A percentile compares a stretch with the other conserved stretches of the same genome.
Evolutionary conservation across 2,113 vertebrate genomes (phyloP).

Genomic region (Solea solea): DNA sequence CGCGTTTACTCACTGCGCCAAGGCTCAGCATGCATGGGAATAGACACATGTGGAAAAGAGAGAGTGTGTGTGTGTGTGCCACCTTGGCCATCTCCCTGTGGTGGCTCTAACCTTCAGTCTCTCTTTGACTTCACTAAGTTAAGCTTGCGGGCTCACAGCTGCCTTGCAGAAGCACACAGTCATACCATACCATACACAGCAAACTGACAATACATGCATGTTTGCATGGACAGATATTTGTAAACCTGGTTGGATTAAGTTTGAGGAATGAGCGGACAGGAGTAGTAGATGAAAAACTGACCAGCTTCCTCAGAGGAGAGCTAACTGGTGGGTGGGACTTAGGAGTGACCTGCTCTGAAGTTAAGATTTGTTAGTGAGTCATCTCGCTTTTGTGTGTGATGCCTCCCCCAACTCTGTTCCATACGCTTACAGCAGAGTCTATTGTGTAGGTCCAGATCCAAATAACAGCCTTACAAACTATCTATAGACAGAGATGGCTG

Average conservation of each 20-base stretch:
- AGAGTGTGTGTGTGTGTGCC: conserved; percentile 3
- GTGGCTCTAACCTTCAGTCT: conserved; percentile 58
- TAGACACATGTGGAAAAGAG: conserved; percentile 52
- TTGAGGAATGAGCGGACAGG: conserved; percentile 8
- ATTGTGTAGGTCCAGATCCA: too few species aligned
- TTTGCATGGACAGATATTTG: conserved; percentile 19
- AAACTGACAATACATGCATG: conserved; percentile 23
- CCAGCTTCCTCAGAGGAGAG: not conserved
- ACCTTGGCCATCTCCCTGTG: conserved; percentile 51
- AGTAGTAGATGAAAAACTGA: conserved; percentile 8
- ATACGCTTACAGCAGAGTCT: too few species aligned
- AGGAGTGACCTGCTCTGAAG: not conserved
- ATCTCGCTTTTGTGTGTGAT: too few species aligned
- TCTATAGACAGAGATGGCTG: too few species aligned
- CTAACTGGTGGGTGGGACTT: not conserved
- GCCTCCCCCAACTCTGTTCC: too few species aligned
- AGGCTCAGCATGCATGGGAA: conserved; percentile 47
- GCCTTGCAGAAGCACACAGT: conserved; percentile 44
- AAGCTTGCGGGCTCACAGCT: conserved; percentile 70
- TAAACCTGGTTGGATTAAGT: conserved; percentile 1
- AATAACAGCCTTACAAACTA: too few species aligned
- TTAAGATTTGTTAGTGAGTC: too few species aligned
- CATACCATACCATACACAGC: conserved; percentile 12
- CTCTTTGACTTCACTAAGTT: conserved; percentile 65
- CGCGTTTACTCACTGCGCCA: conserved; percentile 60